Conservation (phyloP, 2,113 vertebrate genomes). For the Anoplopoma fimbria region DNA sequence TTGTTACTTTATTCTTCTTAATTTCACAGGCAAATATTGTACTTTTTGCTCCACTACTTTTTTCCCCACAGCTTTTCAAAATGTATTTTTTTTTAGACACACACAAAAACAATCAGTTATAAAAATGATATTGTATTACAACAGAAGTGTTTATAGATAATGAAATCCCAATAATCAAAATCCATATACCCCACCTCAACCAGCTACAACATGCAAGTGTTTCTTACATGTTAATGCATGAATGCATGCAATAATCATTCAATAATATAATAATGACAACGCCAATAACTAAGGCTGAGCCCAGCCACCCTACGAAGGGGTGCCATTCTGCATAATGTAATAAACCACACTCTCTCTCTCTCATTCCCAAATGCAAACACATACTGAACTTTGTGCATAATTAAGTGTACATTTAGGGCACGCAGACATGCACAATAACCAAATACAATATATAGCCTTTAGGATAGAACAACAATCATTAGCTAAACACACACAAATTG, state of each 20-base stretch:
- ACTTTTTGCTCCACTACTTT: background rate
- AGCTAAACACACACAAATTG: background rate
- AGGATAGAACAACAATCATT: slow-evolving; percentile 11
- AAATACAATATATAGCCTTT: slow-evolving; percentile 23
- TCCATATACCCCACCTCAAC: background rate
- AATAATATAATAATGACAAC: background rate
- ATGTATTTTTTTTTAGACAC: background rate
- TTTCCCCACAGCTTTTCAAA: background rate
- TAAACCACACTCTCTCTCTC: background rate
- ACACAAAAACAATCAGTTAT: background rate
- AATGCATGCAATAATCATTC: background rate
- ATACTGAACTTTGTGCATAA: background rate
- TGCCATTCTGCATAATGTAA: background rate
- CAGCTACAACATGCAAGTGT: background rate
- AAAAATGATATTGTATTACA: too few relatives aligned
- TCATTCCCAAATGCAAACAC: slow-evolving; percentile 26
- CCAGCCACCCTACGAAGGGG: too few relatives aligned
- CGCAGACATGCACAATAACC: background rate
- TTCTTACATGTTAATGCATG: background rate
- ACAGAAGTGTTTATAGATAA: too few relatives aligned
- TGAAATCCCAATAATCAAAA: too few relatives aligned
- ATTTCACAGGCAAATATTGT: background rate
- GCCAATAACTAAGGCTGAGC: too few relatives aligned
- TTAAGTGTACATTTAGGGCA: background rate
- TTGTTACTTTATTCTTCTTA: background rate